Percentiles rank a stretch among this genome's conserved stretches.
Evolutionary conservation across 2,113 vertebrate species (phyloP).

Genomic region (Mormyrus iriodes): DNA sequence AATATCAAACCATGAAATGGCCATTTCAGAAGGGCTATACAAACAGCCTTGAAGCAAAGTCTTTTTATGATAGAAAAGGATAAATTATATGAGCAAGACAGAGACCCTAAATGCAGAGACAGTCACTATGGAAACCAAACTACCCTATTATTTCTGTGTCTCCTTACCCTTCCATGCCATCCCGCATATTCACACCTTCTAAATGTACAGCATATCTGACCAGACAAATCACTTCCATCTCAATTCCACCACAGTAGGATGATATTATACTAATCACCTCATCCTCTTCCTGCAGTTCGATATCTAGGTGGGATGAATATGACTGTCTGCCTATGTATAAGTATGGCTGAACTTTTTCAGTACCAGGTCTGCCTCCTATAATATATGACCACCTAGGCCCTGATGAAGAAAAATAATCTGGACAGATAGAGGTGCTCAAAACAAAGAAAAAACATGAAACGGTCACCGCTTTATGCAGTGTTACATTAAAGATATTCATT

Average conservation of each 20-base stretch:
- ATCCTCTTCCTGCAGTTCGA: neutral
- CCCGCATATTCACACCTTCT: neutral
- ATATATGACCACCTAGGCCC: neutral
- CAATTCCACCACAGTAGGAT: neutral
- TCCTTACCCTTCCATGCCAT: neutral
- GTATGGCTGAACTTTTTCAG: neutral
- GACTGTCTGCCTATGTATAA: neutral
- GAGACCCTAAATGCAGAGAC: neutral
- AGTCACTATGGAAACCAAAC: neutral
- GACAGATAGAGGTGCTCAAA: neutral
- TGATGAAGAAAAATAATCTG: neutral
- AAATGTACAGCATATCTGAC: neutral
- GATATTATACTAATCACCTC: neutral
- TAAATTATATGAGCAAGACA: neutral
- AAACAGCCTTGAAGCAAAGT: neutral
- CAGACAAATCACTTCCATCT: neutral
- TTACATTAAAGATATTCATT: neutral
- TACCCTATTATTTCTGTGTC: neutral
- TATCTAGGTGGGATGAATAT: neutral
- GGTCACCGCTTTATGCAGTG: neutral
- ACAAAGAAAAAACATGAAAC: neutral
- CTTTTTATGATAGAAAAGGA: neutral
- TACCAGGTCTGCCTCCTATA: neutral
- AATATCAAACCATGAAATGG: neutral
- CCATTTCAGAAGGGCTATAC: constrained; percentile 24